Evolutionary conservation across 2,113 vertebrate genomes (phyloP).

Genomic region (Phaethon lepturus): DNA sequence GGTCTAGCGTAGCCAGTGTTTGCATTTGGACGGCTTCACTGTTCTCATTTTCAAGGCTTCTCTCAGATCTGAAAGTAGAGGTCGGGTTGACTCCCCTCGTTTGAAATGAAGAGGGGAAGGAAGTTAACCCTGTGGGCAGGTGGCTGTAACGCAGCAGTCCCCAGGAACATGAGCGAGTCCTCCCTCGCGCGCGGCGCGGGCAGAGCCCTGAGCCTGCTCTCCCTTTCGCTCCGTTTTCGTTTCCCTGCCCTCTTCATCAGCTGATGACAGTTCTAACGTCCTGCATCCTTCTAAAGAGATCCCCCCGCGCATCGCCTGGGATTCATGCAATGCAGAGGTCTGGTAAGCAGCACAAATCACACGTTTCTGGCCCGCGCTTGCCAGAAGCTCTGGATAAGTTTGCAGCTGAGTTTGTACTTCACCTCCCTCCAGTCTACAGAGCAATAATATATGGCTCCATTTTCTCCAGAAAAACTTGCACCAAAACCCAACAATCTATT

Average conservation of each 20-base stretch:
- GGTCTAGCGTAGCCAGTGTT: conserved; percentile 33
- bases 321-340: conserved; percentile 1
- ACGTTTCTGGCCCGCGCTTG: neutral
- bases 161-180: neutral
- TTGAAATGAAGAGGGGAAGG: conserved; percentile 19
- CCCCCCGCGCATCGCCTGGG: neutral
- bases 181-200: fast-evolving
- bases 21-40: conserved; percentile 45
- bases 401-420: conserved; percentile 54
- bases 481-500: neutral
- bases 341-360: conserved; percentile 44
- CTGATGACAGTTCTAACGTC: neutral
- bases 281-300: conserved; percentile 34
- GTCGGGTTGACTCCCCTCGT: conserved; percentile 38
- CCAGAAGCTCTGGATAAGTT: conserved; percentile 43
- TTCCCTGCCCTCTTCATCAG: conserved; percentile 20
- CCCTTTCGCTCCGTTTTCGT: neutral
- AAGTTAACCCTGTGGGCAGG: conserved; percentile 39
- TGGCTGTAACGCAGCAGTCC: neutral
- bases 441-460: conserved; percentile 39
- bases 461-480: neutral
- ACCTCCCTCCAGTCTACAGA: conserved; percentile 35
- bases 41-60: conserved; percentile 53
- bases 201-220: neutral
- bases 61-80: conserved; percentile 58